Conservation (phyloP, 2,113 vertebrate species). For the Seriola dumerili region DNA sequence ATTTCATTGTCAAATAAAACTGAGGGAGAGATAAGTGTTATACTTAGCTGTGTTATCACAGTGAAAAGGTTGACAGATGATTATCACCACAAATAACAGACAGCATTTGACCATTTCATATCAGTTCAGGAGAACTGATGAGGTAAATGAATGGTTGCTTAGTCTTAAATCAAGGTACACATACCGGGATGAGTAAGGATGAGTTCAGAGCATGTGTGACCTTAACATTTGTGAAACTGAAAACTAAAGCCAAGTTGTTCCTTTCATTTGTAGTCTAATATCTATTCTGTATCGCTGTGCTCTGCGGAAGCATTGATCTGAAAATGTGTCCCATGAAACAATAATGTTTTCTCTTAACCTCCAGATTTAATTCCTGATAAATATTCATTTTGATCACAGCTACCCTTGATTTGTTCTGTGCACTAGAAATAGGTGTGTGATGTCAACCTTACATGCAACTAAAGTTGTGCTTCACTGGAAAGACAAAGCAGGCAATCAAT, state of each 20-base stretch:
- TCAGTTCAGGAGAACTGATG: no score
- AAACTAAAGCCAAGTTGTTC: not conserved
- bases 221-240: not conserved
- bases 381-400: not conserved
- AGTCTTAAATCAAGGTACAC: no score
- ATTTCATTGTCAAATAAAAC: no score
- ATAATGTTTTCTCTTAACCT: not conserved
- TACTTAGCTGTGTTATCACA: not conserved
- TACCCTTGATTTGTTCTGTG: not conserved
- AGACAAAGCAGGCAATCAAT: constrained; percentile 25
- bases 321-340: not conserved
- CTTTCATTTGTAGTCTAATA: not conserved
- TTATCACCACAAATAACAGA: not conserved
- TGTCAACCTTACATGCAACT: not conserved
- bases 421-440: not conserved
- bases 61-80: not conserved
- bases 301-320: not conserved
- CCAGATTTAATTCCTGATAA: not conserved
- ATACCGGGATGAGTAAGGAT: not conserved
- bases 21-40: no score
- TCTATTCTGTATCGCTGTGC: not conserved
- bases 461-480: constrained; percentile 27
- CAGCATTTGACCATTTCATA: no score
- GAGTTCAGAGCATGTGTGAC: not conserved
- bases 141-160: no score